Evolutionary conservation across 2,797 vertebrate species (phyloP), one percentile per base, ranked within the genome.

Genomic region (Gymnothorax reevesii): DNA sequence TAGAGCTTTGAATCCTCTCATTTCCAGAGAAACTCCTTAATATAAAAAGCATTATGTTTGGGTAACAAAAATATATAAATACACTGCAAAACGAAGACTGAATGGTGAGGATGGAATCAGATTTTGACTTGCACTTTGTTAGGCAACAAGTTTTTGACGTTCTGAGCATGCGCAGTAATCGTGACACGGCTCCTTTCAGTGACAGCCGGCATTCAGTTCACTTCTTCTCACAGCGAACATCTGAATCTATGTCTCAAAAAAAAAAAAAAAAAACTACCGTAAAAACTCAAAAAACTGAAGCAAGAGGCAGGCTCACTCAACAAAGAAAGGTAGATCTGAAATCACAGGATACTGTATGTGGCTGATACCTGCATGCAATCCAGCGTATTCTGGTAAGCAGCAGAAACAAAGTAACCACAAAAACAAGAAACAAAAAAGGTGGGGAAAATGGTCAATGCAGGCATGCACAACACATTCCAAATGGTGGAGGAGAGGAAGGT

Each of bases 311-410:
- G 10, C 52, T 80, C 82, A 87, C 64, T 88, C 82, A 84, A 86
- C 42, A 80, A 33, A 84, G 62, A 0, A 79, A 66, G 57, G 82
- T 52, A 60, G 84, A 52, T 69, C 22, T 6, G 20, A 60, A 49
- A 82, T 42, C 83, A 82, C 89, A 88, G 77, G 87, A 83, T 83
- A 87, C 54, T 84, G 87, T 84, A 86, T 42, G 87, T 89, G 85
- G 92, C 90, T 85, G 93, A 88, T 99, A 99, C 98, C 98, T 99
- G 98, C 97, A 99, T 98, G 96, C 97, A 98, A 95, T 99, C 98
- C 98, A 99, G 94, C 92, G 98, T 97, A 92, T 94, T 97, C 98
- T 99, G 96, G 95, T 92, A 91, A 93, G 92, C 93, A 93, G 93
- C 91, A 92, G 90, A 88, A 91, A 84, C 57, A 82, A 75, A 87